These are phyloP conservation scores for Novumbra hubbsi DNA, from an alignment of 2,797 vertebrate species.

Conservation along the genomic window DNA sequence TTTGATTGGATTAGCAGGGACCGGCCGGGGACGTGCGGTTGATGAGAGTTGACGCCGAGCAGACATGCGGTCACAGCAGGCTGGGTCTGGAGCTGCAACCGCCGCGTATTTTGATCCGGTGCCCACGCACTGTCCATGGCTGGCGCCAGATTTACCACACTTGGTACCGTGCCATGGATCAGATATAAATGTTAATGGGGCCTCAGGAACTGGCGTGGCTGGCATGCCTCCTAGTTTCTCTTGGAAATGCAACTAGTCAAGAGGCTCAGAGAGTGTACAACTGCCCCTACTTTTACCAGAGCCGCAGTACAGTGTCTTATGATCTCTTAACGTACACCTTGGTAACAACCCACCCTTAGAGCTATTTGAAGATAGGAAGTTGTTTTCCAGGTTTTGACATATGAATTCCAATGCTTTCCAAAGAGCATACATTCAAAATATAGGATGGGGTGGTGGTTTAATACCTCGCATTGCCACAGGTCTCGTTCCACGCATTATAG, in stretches of 20 bases:
- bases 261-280: neutral
- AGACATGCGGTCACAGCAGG: conserved; percentile 6
- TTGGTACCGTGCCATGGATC: neutral
- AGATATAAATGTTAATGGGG: neutral
- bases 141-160: neutral
- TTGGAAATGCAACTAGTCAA: neutral
- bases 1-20: neutral
- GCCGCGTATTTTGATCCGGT: neutral
- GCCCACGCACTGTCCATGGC: neutral
- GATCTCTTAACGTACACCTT: neutral
- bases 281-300: neutral
- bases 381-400: neutral
- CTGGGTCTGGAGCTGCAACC: neutral
- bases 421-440: neutral
- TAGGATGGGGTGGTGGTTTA: neutral
- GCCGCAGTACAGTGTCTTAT: neutral
- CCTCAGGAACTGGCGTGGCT: neutral
- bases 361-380: neutral
- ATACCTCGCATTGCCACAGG: neutral
- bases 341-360: neutral
- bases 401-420: neutral
- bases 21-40: neutral
- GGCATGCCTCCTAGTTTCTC: neutral
- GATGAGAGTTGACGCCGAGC: neutral
- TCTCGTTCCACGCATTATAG: neutral